These are phyloP conservation scores for Notarius lentiginosus DNA, from an alignment of 2,113 vertebrate genomes.

Conservation along the genomic window DNA sequence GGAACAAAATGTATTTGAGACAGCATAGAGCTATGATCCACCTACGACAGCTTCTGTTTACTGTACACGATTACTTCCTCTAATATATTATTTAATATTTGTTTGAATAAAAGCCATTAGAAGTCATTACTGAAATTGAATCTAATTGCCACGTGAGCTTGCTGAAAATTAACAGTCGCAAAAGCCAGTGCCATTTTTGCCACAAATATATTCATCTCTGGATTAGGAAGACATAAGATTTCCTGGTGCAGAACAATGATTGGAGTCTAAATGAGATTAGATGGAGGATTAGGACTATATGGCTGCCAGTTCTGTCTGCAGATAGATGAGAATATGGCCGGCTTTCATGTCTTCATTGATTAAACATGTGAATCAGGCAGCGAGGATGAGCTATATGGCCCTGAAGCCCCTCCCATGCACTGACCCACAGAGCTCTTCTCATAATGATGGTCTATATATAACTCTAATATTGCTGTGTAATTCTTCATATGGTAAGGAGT, in stretches of 20 bases:
- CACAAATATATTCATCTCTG: constrained; percentile 35
- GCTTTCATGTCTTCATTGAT: constrained; percentile 35
- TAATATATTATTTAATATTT: neutral
- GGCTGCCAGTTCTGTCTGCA: neutral
- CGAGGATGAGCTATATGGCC: neutral
- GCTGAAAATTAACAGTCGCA: neutral
- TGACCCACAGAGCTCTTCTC: constrained; percentile 11
- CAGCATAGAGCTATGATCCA: neutral
- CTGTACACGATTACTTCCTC: neutral
- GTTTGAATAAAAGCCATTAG: neutral
- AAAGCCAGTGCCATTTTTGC: constrained; percentile 21
- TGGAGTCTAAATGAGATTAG: constrained; percentile 42
- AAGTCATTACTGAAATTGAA: neutral
- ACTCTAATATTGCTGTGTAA: constrained; percentile 10
- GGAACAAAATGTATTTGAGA: neutral
- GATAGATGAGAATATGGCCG: constrained; percentile 26
- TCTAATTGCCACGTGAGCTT: neutral
- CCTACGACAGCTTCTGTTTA: neutral
- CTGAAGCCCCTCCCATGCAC: constrained; percentile 16
- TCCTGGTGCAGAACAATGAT: constrained; percentile 22
- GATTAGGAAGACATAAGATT: constrained; percentile 41
- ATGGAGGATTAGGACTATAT: constrained; percentile 28
- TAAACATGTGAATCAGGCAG: constrained; percentile 28
- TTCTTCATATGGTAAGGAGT: constrained; percentile 6
- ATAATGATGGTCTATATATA: constrained; percentile 33